phyloP scores from a whole-genome alignment of 2,797 vertebrate species.

The Melanotaenia trifasciata region DNA sequence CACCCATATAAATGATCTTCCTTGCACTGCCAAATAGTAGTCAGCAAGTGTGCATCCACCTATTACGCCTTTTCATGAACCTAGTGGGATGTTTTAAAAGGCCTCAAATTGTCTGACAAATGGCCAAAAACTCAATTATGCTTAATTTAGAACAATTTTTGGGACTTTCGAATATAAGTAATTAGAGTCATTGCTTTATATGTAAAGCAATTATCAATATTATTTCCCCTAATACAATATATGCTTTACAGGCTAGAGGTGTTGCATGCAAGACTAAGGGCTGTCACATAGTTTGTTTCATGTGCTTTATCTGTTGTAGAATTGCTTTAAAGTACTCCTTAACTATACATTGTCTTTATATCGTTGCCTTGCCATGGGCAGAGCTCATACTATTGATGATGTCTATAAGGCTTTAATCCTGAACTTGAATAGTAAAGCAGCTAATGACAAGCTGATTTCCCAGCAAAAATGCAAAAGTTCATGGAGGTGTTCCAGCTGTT shows the following conservation, averaged over 20 bases:
- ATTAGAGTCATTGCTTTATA: background rate
- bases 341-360: background rate
- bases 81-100: background rate
- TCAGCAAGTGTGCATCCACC: background rate
- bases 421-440: conserved; percentile 2
- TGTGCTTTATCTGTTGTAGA: background rate
- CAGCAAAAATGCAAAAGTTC: conserved; percentile 7
- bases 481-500: conserved; percentile 39
- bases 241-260: background rate
- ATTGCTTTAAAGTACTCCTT: conserved; percentile 5
- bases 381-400: conserved; percentile 17
- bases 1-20: conserved; percentile 5
- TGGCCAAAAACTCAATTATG: background rate
- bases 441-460: conserved; percentile 19
- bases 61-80: background rate
- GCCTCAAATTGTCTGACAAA: background rate
- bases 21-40: background rate
- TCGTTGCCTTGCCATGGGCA: conserved; percentile 9
- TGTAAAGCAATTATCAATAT: background rate
- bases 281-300: conserved; percentile 10
- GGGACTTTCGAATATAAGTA: background rate
- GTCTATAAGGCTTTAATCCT: conserved; percentile 15
- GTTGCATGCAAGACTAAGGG: conserved; percentile 6
- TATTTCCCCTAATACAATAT: background rate
- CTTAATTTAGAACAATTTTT: background rate